phyloP scores from a whole-genome alignment of 2,113 vertebrate species.

The Etheostoma cragini region DNA sequence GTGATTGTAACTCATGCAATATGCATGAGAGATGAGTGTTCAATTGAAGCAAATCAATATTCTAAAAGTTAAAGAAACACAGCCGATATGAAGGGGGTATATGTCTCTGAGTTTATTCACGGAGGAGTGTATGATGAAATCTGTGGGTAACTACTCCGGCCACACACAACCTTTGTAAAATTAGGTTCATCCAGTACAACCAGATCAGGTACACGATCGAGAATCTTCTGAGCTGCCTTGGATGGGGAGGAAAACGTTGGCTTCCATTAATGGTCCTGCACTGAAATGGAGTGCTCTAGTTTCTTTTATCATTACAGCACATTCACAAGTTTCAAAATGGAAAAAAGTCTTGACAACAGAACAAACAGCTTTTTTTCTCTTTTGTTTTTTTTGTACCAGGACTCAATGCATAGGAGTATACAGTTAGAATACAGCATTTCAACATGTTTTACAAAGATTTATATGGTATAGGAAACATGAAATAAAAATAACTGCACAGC shows the following conservation, averaged over 20 bases:
- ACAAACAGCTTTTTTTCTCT: constrained; percentile 70
- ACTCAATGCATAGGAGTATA: constrained; percentile 87
- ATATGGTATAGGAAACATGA: constrained; percentile 84
- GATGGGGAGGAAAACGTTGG: constrained; percentile 59
- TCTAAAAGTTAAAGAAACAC: constrained; percentile 69
- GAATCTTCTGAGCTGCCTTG: constrained; percentile 74
- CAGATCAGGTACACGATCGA: constrained; percentile 74
- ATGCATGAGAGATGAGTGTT: constrained; percentile 61
- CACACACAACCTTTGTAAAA: constrained; percentile 70
- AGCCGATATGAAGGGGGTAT: constrained; percentile 69
- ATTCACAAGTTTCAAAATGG: constrained; percentile 78
- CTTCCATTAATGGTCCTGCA: constrained; percentile 66
- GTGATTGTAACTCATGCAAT: constrained; percentile 71
- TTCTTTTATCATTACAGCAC: constrained; percentile 78
- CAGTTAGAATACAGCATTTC: constrained; percentile 84
- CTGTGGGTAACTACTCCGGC: constrained; percentile 69
- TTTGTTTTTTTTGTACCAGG: constrained; percentile 68
- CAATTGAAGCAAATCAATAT: constrained; percentile 67
- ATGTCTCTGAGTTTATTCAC: constrained; percentile 82
- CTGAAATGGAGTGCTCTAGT: constrained; percentile 66
- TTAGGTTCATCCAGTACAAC: constrained; percentile 71
- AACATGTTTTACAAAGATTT: constrained; percentile 87
- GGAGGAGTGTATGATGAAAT: constrained; percentile 78
- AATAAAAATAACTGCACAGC: constrained; percentile 89
- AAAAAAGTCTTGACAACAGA: constrained; percentile 78